Percentiles rank a stretch among this genome's conserved stretches.
These are phyloP conservation scores for Dendrophyllia cribrosa DNA, from an alignment of 64 coral and sea anemone species.

Conservation along the genomic window DNA sequence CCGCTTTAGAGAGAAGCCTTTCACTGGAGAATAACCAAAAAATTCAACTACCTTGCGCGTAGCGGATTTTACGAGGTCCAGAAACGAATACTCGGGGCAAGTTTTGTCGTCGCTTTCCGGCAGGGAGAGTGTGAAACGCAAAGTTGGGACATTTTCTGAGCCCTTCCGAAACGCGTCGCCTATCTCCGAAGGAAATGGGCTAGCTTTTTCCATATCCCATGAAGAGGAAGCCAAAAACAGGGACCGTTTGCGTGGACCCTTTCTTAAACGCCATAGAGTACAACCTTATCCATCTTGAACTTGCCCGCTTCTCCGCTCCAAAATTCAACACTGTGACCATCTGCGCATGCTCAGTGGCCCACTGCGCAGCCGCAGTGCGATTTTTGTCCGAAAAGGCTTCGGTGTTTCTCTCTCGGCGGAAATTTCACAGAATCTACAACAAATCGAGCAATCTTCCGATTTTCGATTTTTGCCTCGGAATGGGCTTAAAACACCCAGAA, in stretches of 20 bases:
- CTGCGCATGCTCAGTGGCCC: constrained; percentile 96
- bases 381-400: constrained; percentile 73
- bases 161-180: constrained; percentile 74
- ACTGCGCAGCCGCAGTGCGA: constrained; percentile 96
- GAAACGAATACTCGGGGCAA: constrained; percentile 97
- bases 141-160: constrained; percentile 62
- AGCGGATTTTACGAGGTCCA: constrained; percentile 74
- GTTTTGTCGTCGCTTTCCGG: constrained; percentile 89
- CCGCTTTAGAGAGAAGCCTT: neutral
- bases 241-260: constrained; percentile 77
- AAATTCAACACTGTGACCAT: constrained; percentile 90
- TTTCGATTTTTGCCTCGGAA: constrained; percentile 83
- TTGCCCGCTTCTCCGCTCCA: constrained; percentile 92
- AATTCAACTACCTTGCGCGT: constrained; percentile 36
- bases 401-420: constrained; percentile 81
- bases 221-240: constrained; percentile 76
- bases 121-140: constrained; percentile 90
- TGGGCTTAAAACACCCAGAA: constrained; percentile 47
- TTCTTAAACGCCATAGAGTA: constrained; percentile 93
- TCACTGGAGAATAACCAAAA: neutral
- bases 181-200: constrained; percentile 65
- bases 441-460: constrained; percentile 99
- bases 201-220: constrained; percentile 98
- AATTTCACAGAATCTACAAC: constrained; percentile 89
- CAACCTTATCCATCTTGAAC: constrained; percentile 93